Evolutionary conservation across 2,888 invertebrate species (phyloP), one percentile per base, ranked within the genome.

Genomic region (Dynastes maya): DNA sequence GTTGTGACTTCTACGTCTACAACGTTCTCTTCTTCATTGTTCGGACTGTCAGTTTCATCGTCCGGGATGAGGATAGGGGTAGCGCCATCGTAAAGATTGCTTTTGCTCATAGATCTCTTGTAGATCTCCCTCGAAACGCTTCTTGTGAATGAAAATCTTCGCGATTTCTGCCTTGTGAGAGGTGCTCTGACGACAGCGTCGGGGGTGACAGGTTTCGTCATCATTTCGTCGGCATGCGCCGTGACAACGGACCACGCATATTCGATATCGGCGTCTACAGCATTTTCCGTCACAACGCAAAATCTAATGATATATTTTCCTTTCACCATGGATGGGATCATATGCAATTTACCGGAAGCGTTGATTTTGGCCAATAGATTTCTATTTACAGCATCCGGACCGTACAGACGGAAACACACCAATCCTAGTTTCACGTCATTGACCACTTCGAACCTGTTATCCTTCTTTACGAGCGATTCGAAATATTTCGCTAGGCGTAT

Each of bases 321-420:
- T 87, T 92, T 93, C 1, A 96, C 92, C 83, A 94, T 91, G 0
- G 95, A 94, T 0, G 96, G 96, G 64, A 96, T 95, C 96, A 97
- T 96, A 88, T 96, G 96, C 75, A 97, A 90, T 84, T 94, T 93
- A 0, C 96, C 96, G 0, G 95, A 94, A 22, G 94, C 94, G 86
- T 97, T 97, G 82, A 97, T 93, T 75, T 92, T 91, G 0, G 95
- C 94, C 77, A 97, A 86, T 5, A 97, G 89, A 79, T 93, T 92
- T 86, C 95, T 94, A 84, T 96, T 97, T 8, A 94, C 88, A 11
- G 82, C 91, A 86, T 97, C 95, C 32, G 91, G 90, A 78, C 93
- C 93, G 86, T 92, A 91, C 6, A 96, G 88, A 65, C 95, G 90
- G 87, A 96, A 96, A 86, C 95, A 95, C 1, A 96, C 95, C 22